Evolutionary conservation across 2,797 vertebrate species (phyloP).

Genomic region (Megaceryle alcyon): DNA sequence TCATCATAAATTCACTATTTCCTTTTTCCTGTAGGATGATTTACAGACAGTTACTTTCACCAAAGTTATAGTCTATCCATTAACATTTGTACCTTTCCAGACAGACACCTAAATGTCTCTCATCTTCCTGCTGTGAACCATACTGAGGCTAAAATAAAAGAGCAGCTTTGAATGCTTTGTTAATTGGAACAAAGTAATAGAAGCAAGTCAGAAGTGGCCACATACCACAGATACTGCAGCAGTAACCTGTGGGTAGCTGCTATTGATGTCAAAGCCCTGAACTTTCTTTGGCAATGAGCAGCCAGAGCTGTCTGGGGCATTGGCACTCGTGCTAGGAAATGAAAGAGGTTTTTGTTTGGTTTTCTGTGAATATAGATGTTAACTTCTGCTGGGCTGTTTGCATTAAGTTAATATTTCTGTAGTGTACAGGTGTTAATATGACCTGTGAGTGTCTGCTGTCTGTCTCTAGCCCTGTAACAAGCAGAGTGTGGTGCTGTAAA

Average conservation of each 20-base stretch:
- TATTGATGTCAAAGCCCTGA: not conserved
- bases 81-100: not conserved
- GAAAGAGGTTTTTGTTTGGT: conserved; percentile 15
- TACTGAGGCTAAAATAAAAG: not conserved
- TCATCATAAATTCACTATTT: not conserved
- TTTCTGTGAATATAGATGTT: conserved; percentile 51
- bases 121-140: not conserved
- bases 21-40: not conserved
- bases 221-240: not conserved
- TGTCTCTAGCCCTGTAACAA: not conserved
- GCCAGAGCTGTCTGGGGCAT: not conserved
- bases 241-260: not conserved
- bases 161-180: not conserved
- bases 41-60: not conserved
- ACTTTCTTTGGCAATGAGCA: not conserved
- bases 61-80: not conserved
- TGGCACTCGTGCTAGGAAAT: conserved; percentile 18
- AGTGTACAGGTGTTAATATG: conserved; percentile 47
- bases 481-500: conserved; percentile 26
- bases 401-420: conserved; percentile 65
- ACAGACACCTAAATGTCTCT: not conserved
- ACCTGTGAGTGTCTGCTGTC: conserved; percentile 33
- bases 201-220: not conserved
- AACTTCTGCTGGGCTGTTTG: conserved; percentile 58
- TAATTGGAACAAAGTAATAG: not conserved